Evolutionary conservation across 2,113 vertebrate genomes (phyloP).

Genomic region (Salvelinus fontinalis): DNA sequence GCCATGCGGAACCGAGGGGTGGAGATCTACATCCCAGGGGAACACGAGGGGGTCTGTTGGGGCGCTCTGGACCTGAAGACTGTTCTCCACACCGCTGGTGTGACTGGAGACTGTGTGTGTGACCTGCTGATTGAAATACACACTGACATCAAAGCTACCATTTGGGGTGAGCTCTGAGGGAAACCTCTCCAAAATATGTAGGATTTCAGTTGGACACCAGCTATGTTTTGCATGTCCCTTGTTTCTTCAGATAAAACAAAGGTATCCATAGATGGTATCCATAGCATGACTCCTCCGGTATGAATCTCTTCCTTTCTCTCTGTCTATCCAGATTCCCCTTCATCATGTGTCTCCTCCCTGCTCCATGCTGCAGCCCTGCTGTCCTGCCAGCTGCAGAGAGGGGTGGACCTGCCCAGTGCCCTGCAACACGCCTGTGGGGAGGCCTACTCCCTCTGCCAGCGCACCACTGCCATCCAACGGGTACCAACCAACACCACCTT

Average conservation of each 20-base stretch:
- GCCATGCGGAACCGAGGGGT: conserved; percentile 97
- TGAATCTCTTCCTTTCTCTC: not conserved
- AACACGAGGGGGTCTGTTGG: conserved; percentile 73
- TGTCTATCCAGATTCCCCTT: conserved; percentile 78
- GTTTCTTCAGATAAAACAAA: not conserved
- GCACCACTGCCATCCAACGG: conserved; percentile 78
- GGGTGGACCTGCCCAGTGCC: conserved; percentile 81
- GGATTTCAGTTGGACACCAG: not conserved
- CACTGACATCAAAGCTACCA: conserved; percentile 73
- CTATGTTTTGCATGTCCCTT: not conserved
- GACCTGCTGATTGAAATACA: conserved; percentile 85
- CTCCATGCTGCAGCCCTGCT: conserved; percentile 82
- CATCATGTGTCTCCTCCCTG: conserved; percentile 81
- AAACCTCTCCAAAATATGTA: too few relatives aligned
- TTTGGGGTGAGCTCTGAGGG: conserved; percentile 80
- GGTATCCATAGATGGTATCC: not conserved
- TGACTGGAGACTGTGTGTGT: conserved; percentile 85
- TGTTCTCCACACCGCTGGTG: conserved; percentile 84
- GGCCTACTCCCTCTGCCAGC: conserved; percentile 83
- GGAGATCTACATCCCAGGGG: conserved; percentile 89
- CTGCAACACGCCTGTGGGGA: conserved; percentile 86
- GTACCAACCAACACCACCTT: conserved; percentile 61
- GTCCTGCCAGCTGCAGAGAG: conserved; percentile 86
- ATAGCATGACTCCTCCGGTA: not conserved
- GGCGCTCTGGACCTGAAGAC: conserved; percentile 86